These are phyloP conservation scores for Plebejus melissa DNA, from an alignment of 2,888 invertebrate species.

Conservation along the genomic window DNA sequence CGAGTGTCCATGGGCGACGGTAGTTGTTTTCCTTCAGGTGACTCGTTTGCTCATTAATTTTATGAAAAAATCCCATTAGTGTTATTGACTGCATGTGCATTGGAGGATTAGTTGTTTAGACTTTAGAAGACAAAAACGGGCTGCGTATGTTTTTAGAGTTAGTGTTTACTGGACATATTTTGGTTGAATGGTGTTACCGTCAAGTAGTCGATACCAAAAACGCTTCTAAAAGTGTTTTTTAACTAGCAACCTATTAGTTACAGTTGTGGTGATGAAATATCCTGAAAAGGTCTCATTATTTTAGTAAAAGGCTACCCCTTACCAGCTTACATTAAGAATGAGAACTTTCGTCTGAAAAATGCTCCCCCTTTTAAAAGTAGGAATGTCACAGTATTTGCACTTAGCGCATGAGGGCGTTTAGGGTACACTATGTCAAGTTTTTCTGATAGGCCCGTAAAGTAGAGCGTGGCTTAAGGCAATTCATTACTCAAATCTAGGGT, in stretches of 20 bases:
- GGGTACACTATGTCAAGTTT: constrained; percentile 24
- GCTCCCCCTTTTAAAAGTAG: neutral
- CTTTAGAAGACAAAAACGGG: too few relatives aligned
- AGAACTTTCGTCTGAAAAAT: neutral
- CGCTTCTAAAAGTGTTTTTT: too few relatives aligned
- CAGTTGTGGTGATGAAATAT: neutral
- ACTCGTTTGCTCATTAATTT: too few relatives aligned
- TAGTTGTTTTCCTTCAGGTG: too few relatives aligned
- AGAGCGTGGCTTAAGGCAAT: constrained; percentile 21
- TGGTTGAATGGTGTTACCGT: too few relatives aligned
- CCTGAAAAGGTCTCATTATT: neutral
- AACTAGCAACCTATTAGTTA: neutral
- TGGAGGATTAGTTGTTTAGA: too few relatives aligned
- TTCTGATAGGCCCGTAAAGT: neutral
- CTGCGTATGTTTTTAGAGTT: too few relatives aligned
- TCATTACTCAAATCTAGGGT: constrained; percentile 20
- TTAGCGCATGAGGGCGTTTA: constrained; percentile 18
- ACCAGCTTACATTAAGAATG: neutral
- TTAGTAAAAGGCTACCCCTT: neutral
- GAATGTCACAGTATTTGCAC: neutral
- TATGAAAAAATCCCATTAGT: too few relatives aligned
- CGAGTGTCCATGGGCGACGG: too few relatives aligned
- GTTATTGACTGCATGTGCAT: too few relatives aligned
- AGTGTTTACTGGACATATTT: too few relatives aligned
- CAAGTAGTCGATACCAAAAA: too few relatives aligned